Conservation (phyloP, 2,797 vertebrate species). For the Schizopygopsis malacanthus region DNA sequence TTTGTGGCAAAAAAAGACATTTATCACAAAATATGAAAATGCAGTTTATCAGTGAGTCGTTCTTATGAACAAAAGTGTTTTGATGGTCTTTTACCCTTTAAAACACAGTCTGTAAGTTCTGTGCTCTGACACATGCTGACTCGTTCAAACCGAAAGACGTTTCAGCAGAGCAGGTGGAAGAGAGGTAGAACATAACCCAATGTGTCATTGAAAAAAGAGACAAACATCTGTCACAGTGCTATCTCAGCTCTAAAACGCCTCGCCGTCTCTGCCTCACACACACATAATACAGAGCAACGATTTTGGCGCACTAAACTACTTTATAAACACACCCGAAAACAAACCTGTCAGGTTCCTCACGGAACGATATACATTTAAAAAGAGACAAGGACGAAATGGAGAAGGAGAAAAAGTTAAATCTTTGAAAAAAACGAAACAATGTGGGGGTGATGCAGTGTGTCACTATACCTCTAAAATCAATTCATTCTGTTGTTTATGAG, state of each 20-base stretch:
- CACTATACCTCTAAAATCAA: neutral
- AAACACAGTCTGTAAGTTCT: slow-evolving; percentile 10
- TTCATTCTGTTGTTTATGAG: neutral
- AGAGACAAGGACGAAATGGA: neutral
- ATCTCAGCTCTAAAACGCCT: slow-evolving; percentile 40
- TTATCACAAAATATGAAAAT: neutral
- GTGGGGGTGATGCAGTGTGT: neutral
- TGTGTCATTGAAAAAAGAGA: slow-evolving; percentile 31
- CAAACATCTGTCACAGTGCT: slow-evolving; percentile 51
- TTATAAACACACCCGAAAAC: slow-evolving; percentile 37
- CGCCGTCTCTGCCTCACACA: slow-evolving; percentile 1
- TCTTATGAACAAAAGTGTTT: slow-evolving; percentile 22
- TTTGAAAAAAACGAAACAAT: neutral
- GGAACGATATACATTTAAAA: neutral
- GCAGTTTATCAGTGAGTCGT: neutral
- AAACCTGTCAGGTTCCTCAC: slow-evolving; percentile 23
- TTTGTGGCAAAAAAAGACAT: neutral
- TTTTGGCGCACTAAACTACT: slow-evolving; percentile 36
- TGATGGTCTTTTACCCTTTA: slow-evolving; percentile 23
- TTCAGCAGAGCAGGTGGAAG: slow-evolving; percentile 32
- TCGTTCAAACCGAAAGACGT: slow-evolving; percentile 13
- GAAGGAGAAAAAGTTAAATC: neutral
- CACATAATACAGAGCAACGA: neutral
- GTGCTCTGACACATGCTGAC: slow-evolving; percentile 28
- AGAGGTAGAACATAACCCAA: slow-evolving; percentile 24